These are phyloP conservation scores for Apodemia mormo DNA, from an alignment of 2,888 invertebrate genomes.

Conservation along the genomic window DNA sequence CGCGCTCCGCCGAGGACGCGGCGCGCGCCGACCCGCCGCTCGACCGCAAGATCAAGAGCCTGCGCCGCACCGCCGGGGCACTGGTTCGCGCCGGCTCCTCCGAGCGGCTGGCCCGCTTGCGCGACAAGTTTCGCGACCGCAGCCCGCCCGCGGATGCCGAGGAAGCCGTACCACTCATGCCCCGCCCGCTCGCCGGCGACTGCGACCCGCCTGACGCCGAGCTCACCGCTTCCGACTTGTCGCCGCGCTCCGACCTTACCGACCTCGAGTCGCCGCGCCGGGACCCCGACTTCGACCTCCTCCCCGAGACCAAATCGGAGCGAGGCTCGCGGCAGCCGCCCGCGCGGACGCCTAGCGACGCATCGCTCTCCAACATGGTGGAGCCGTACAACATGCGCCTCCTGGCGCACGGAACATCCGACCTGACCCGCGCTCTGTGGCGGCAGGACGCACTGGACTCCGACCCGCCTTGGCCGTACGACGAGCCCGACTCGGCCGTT, in stretches of 20 bases:
- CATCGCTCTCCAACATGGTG: constrained; percentile 61
- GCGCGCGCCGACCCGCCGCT: constrained; percentile 51
- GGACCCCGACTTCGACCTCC: constrained; percentile 54
- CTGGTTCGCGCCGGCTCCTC: constrained; percentile 67
- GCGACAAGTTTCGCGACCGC: constrained; percentile 63
- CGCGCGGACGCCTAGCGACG: constrained; percentile 52
- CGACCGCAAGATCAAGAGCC: constrained; percentile 58
- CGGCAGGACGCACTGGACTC: constrained; percentile 75
- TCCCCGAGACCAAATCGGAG: constrained; percentile 52
- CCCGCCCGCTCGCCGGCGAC: constrained; percentile 51
- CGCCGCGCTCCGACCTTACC: constrained; percentile 70
- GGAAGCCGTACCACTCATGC: constrained; percentile 85
- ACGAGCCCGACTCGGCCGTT: constrained; percentile 74
- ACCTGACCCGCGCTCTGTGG: constrained; percentile 66
- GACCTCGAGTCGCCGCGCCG: constrained; percentile 64
- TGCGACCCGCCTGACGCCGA: constrained; percentile 45
- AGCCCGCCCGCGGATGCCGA: constrained; percentile 80
- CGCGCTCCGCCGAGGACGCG: constrained; percentile 69
- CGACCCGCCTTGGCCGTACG: constrained; percentile 76
- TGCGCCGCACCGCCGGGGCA: constrained; percentile 63
- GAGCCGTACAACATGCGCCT: constrained; percentile 75
- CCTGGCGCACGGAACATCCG: constrained; percentile 59
- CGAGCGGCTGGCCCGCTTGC: constrained; percentile 62
- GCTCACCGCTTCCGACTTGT: constrained; percentile 56
- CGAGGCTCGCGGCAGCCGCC: constrained; percentile 44